Conservation (phyloP, 92 coral and sea anemone genomes). For the Paramuricea clavata region DNA sequence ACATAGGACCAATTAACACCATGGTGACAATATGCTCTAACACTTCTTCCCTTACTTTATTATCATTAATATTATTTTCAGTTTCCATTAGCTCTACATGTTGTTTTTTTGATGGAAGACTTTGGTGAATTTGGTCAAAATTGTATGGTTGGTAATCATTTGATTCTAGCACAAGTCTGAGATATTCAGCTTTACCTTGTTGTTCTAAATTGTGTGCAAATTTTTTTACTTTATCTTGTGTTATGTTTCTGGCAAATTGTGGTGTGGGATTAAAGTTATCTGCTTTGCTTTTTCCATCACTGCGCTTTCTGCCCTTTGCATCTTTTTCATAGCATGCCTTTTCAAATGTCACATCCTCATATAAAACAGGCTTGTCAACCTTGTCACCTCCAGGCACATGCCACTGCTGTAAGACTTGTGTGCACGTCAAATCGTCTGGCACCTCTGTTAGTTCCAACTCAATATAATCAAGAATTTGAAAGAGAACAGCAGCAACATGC, state of each 20-base stretch:
- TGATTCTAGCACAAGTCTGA: constrained; percentile 15
- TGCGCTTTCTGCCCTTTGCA: constrained; percentile 28
- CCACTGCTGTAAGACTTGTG: constrained; percentile 6
- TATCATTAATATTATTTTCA: not conserved
- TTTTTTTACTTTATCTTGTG: not conserved
- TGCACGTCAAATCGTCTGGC: no score
- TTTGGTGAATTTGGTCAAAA: constrained; percentile 12
- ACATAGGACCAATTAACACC: not conserved
- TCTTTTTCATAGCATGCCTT: constrained; percentile 44
- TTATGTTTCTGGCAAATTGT: constrained; percentile 18
- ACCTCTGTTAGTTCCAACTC: no score
- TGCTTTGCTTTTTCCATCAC: constrained; percentile 16
- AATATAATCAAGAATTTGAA: no score
- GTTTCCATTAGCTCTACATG: not conserved
- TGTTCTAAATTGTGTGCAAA: constrained; percentile 34
- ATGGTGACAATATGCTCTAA: not conserved
- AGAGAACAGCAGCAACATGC: no score
- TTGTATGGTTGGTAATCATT: constrained; percentile 34
- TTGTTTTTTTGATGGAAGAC: constrained; percentile 21
- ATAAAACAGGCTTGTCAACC: constrained; percentile 17
- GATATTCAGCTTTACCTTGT: constrained; percentile 14
- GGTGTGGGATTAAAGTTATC: no score
- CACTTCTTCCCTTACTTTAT: not conserved
- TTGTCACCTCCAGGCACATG: constrained; percentile 39
- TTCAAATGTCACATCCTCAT: constrained; percentile 47